Evolutionary conservation across 1,140 invertebrate species (phyloP).

Genomic region (Meloidogyne chitwoodi): DNA sequence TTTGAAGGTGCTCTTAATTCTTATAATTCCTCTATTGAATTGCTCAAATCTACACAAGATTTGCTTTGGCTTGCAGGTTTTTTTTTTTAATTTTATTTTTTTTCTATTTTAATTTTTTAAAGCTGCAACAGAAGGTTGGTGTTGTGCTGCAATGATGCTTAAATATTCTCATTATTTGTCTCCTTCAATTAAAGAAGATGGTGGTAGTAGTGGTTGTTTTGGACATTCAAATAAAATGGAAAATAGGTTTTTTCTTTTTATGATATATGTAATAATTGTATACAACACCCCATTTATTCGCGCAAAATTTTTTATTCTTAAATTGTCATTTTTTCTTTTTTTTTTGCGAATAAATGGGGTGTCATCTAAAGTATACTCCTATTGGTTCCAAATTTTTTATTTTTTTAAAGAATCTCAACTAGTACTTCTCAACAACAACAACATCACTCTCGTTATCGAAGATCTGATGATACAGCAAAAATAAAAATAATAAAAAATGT

Average conservation of each 20-base stretch:
- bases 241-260: not conserved
- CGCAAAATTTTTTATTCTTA: no score
- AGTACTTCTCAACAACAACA: not conserved
- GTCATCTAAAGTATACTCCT: no score
- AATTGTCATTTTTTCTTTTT: no score
- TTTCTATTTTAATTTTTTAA: not conserved
- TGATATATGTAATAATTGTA: no score
- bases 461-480: not conserved
- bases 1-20: slow-evolving; percentile 46
- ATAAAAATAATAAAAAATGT: not conserved
- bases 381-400: no score
- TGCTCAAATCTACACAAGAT: slow-evolving; percentile 47
- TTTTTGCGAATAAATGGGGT: no score
- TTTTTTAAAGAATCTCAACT: no score
- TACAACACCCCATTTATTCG: no score
- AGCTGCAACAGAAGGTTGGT: slow-evolving; percentile 58
- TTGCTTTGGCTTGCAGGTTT: slow-evolving; percentile 56
- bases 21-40: slow-evolving; percentile 51
- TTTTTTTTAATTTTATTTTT: slow-evolving; percentile 7
- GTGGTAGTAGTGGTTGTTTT: not conserved
- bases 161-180: slow-evolving; percentile 20
- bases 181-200: not conserved
- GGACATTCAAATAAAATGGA: not conserved
- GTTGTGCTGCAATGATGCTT: slow-evolving; percentile 45
- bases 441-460: not conserved